Percentiles rank a stretch among this genome's conserved stretches.
phyloP scores from a whole-genome alignment of 2,888 invertebrate species.

The Prenolepis imparis region DNA sequence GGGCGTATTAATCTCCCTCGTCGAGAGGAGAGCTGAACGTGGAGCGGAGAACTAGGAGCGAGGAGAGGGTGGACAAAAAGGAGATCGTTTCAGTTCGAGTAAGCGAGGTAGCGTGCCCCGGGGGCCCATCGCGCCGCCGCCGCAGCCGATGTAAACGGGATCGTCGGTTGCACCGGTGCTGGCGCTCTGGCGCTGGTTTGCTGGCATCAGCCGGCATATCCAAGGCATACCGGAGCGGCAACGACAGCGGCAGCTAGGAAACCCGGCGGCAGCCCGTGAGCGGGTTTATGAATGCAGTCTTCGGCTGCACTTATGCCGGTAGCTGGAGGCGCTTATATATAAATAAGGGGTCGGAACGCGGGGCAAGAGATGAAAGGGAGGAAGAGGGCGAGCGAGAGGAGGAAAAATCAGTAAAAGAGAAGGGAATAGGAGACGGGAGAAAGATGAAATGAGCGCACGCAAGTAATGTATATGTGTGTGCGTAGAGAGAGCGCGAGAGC shows the following conservation, averaged over 20 bases:
- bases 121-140: conserved; percentile 69
- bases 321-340: conserved; percentile 83
- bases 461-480: conserved; percentile 53
- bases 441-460: conserved; percentile 70
- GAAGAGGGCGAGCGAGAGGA: conserved; percentile 45
- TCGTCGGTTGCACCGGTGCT: conserved; percentile 76
- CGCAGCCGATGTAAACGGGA: conserved; percentile 79
- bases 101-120: conserved; percentile 81
- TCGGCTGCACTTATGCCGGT: conserved; percentile 81
- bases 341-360: conserved; percentile 80
- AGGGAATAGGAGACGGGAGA: conserved; percentile 40
- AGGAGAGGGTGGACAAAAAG: conserved; percentile 63
- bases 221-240: conserved; percentile 40
- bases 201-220: conserved; percentile 62
- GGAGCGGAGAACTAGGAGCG: conserved; percentile 42
- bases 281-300: conserved; percentile 83
- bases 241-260: conserved; percentile 69
- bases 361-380: conserved; percentile 44
- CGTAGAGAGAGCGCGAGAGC: conserved; percentile 65
- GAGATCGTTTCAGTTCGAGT: conserved; percentile 73
- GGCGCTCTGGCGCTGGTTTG: conserved; percentile 70
- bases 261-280: conserved; percentile 68
- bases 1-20: conserved; percentile 65
- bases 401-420: conserved; percentile 54
- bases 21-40: conserved; percentile 12